Evolutionary conservation across 2,888 invertebrate genomes (phyloP).

Genomic region (Nomada flava): DNA sequence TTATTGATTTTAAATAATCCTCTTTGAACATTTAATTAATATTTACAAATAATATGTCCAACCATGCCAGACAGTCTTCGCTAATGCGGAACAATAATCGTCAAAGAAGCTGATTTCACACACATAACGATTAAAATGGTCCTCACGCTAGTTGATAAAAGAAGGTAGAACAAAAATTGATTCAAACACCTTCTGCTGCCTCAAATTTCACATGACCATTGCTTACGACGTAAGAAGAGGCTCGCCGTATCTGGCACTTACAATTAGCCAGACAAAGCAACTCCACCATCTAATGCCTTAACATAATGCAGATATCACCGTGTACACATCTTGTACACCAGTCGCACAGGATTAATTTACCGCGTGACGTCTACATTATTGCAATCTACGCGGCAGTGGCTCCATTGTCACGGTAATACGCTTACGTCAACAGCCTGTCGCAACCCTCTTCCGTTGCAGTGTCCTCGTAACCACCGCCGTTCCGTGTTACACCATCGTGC

Average conservation of each 20-base stretch:
- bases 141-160: no score
- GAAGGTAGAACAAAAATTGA: no score
- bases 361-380: constrained; percentile 24
- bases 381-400: constrained; percentile 6
- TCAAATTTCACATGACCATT: neutral
- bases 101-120: no score
- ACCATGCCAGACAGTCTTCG: no score
- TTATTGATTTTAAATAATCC: no score
- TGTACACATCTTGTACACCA: constrained; percentile 1
- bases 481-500: neutral
- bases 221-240: neutral
- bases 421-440: constrained; percentile 6
- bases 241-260: neutral
- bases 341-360: constrained; percentile 31
- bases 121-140: no score
- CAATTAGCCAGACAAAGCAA: neutral
- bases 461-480: neutral
- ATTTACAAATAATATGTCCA: no score
- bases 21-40: no score
- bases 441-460: neutral
- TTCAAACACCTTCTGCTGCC: no score
- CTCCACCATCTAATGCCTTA: neutral
- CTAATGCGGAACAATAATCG: no score
- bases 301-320: constrained; percentile 8
- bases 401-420: constrained; percentile 27